phyloP scores from a whole-genome alignment of 2,113 vertebrate species.

The Scartelaos histophorus region DNA sequence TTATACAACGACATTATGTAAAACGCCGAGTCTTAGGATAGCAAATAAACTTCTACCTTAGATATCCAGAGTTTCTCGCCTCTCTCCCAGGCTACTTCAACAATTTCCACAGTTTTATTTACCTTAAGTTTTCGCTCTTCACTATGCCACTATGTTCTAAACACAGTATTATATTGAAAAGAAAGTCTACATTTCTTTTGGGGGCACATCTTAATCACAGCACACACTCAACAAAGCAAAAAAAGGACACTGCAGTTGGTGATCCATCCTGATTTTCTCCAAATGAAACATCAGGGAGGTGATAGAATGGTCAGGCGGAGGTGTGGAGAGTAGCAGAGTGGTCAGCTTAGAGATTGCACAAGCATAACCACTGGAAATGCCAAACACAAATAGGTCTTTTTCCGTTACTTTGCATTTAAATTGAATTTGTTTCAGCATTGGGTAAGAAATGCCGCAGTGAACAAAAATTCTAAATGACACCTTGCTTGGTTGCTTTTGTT shows the following conservation, averaged over 20 bases:
- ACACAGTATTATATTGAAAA: slow-evolving; percentile 14
- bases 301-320: slow-evolving; percentile 34
- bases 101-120: background rate
- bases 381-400: slow-evolving; percentile 49
- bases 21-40: background rate
- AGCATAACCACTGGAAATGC: slow-evolving; percentile 38
- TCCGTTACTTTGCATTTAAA: slow-evolving; percentile 73
- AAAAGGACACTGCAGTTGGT: slow-evolving; percentile 18
- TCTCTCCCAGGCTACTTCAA: background rate
- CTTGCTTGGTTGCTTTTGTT: slow-evolving; percentile 17
- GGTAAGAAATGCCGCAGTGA: slow-evolving; percentile 37
- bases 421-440: slow-evolving; percentile 54
- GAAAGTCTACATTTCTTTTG: slow-evolving; percentile 35
- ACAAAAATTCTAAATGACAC: slow-evolving; percentile 40
- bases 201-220: slow-evolving; percentile 41
- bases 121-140: background rate
- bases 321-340: slow-evolving; percentile 29
- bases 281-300: slow-evolving; percentile 51
- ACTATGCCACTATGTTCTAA: slow-evolving; percentile 14
- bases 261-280: slow-evolving; percentile 63
- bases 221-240: slow-evolving; percentile 10
- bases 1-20: background rate
- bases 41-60: background rate
- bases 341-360: slow-evolving; percentile 26
- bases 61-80: background rate